A percentile compares a stretch with the other conserved stretches of the same genome.
Evolutionary conservation across 2,888 invertebrate genomes (phyloP).

Genomic region (Synergus umbraculus): DNA sequence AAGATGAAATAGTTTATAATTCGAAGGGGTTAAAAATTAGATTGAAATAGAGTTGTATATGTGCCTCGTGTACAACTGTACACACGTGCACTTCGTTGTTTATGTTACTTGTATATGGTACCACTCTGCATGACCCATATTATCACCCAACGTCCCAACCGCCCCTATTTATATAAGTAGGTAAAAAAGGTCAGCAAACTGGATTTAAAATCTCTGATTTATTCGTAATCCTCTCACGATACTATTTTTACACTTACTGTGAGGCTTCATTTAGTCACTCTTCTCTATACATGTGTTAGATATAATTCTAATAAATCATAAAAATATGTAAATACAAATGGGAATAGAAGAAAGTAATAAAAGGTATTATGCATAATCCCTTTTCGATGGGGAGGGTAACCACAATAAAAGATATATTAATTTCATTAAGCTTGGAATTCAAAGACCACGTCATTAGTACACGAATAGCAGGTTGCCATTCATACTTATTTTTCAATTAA

Average conservation of each 20-base stretch:
- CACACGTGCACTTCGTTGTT: neutral
- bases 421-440: slow-evolving; percentile 32
- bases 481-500: slow-evolving; percentile 64
- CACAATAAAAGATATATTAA: slow-evolving; percentile 26
- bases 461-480: slow-evolving; percentile 52
- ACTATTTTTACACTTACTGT: slow-evolving; percentile 8
- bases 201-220: neutral
- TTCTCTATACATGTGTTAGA: too few relatives aligned
- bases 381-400: neutral
- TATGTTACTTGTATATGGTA: neutral
- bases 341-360: neutral
- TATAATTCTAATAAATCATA: neutral
- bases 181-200: slow-evolving; percentile 7
- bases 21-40: slow-evolving; percentile 26
- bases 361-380: neutral
- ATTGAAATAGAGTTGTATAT: neutral
- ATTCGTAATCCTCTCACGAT: neutral
- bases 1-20: slow-evolving; percentile 24
- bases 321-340: neutral
- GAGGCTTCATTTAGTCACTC: neutral
- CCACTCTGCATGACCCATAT: neutral
- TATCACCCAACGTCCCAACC: neutral
- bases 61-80: neutral
- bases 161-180: slow-evolving; percentile 16
- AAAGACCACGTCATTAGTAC: slow-evolving; percentile 53